phyloP scores from a whole-genome alignment of 2,888 invertebrate species.

The Tortricodes alternella region DNA sequence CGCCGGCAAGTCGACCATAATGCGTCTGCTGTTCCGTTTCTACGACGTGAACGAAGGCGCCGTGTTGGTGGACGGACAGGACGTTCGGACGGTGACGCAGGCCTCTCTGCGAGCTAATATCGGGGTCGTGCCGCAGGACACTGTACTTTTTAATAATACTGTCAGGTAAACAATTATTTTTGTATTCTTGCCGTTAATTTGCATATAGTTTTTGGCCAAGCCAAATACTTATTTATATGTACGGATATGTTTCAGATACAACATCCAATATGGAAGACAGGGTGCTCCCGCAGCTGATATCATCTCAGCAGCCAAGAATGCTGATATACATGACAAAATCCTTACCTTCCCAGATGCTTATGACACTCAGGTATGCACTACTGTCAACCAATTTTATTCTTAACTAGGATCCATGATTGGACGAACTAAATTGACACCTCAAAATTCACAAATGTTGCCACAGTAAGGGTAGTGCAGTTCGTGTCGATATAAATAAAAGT shows the following conservation, averaged over 20 bases:
- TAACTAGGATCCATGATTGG: too few relatives aligned
- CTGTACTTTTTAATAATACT: conserved; percentile 96
- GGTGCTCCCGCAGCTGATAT: conserved; percentile 91
- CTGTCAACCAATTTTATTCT: too few relatives aligned
- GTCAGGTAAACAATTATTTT: conserved; percentile 83
- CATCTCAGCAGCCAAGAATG: conserved; percentile 93
- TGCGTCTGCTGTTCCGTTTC: conserved; percentile 96
- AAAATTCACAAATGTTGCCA: too few relatives aligned
- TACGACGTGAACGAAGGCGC: conserved; percentile 96
- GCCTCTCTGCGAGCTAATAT: conserved; percentile 92
- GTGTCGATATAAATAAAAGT: too few relatives aligned
- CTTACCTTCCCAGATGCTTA: conserved; percentile 95
- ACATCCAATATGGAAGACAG: conserved; percentile 95
- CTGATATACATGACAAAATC: conserved; percentile 97
- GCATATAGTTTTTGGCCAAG: neutral
- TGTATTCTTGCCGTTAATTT: neutral
- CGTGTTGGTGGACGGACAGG: conserved; percentile 94
- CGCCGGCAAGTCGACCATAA: conserved; percentile 97
- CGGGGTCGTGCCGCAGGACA: conserved; percentile 98
- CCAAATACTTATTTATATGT: too few relatives aligned
- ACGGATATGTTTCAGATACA: conserved; percentile 82
- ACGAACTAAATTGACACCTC: too few relatives aligned
- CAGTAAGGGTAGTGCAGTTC: too few relatives aligned
- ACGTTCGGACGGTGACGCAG: conserved; percentile 93
- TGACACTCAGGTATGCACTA: conserved; percentile 86